Percentiles rank a stretch among this genome's conserved stretches.
Evolutionary conservation across 64 coral and sea anemone genomes (phyloP).

Genomic region (Stichodactyla mertensii): DNA sequence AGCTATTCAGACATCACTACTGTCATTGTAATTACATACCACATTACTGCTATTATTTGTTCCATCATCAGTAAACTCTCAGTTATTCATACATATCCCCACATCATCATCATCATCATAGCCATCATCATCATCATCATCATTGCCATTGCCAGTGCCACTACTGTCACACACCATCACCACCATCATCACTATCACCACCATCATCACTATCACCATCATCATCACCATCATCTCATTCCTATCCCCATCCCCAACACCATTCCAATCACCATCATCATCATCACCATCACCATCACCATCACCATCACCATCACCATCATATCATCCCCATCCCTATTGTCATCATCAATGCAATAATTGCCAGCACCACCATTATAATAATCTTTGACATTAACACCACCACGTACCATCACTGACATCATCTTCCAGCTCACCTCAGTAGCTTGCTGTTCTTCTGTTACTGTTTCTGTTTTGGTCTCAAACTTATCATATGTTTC

Average conservation of each 20-base stretch:
- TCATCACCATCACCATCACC: neutral
- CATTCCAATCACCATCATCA: neutral
- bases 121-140: too few species aligned
- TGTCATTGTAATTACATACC: too few species aligned
- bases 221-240: too few species aligned
- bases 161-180: too few species aligned
- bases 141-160: too few species aligned
- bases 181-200: too few species aligned
- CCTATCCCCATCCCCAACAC: neutral
- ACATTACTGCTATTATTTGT: too few species aligned
- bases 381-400: neutral
- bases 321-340: neutral
- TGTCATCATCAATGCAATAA: neutral
- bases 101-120: too few species aligned
- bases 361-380: neutral
- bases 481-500: constrained; percentile 57
- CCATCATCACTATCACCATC: neutral
- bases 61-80: too few species aligned
- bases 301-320: neutral
- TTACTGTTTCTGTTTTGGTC: neutral
- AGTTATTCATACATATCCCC: too few species aligned
- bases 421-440: constrained; percentile 10
- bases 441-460: constrained; percentile 2
- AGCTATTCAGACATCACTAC: too few species aligned
- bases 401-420: neutral